phyloP scores from a whole-genome alignment of 2,113 vertebrate species.

The Enhydra lutris region DNA sequence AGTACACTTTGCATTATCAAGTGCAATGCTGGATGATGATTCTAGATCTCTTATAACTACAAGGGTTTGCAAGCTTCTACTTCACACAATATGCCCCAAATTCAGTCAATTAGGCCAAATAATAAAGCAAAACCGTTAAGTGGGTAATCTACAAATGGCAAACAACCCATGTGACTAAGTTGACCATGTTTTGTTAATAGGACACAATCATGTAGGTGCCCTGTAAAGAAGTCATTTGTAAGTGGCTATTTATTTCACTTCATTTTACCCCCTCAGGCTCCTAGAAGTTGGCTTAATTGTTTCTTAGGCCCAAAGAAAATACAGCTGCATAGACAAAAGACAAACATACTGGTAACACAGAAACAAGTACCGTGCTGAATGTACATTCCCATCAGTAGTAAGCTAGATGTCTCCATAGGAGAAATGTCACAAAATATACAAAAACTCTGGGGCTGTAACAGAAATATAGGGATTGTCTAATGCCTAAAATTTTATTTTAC shows the following conservation, averaged over 20 bases:
- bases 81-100: slow-evolving; percentile 64
- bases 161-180: slow-evolving; percentile 49
- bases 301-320: slow-evolving; percentile 78
- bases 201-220: slow-evolving; percentile 47
- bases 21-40: slow-evolving; percentile 76
- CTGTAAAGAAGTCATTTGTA: slow-evolving; percentile 40
- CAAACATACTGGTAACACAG: slow-evolving; percentile 74
- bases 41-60: slow-evolving; percentile 79
- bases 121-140: slow-evolving; percentile 47
- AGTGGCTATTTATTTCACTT: slow-evolving; percentile 65
- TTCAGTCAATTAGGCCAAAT: slow-evolving; percentile 55
- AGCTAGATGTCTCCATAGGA: slow-evolving; percentile 67
- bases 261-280: slow-evolving; percentile 58
- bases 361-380: slow-evolving; percentile 78
- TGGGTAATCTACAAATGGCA: slow-evolving; percentile 63
- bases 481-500: slow-evolving; percentile 76
- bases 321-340: slow-evolving; percentile 75
- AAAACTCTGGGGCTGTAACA: slow-evolving; percentile 75
- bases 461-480: slow-evolving; percentile 73
- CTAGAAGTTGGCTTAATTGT: slow-evolving; percentile 72
- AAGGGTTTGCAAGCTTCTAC: slow-evolving; percentile 79
- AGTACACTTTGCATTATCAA: slow-evolving; percentile 72
- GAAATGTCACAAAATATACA: slow-evolving; percentile 56
- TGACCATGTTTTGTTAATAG: slow-evolving; percentile 26
- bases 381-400: slow-evolving; percentile 77